Percentiles rank a stretch among this genome's conserved stretches.
These are phyloP conservation scores for Pristionchus pacificus DNA, from an alignment of 1,140 invertebrate genomes.

Conservation along the genomic window DNA sequence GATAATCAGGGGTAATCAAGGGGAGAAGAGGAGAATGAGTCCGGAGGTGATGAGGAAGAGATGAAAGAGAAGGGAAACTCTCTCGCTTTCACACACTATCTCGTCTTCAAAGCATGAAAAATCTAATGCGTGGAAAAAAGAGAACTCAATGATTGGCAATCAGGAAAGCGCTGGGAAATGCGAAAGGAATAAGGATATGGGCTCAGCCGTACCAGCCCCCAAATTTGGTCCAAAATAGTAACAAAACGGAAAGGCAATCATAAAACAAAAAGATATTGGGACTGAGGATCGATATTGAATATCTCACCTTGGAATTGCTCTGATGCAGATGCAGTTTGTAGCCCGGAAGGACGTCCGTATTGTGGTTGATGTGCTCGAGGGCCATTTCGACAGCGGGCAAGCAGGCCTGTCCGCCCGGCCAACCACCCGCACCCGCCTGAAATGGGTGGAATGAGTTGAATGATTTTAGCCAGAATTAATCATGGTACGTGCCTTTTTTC, in stretches of 20 bases:
- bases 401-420: constrained; percentile 62
- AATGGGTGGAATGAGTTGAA: not conserved
- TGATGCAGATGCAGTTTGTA: constrained; percentile 85
- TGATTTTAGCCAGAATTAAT: not conserved
- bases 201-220: no score
- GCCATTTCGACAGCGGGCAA: constrained; percentile 85
- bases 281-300: not conserved
- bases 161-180: not conserved
- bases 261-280: not conserved
- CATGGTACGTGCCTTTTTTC: not conserved
- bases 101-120: no score
- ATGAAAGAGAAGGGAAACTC: no score
- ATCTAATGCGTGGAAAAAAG: no score
- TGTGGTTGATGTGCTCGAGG: constrained; percentile 87
- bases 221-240: no score
- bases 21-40: no score
- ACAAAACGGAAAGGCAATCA: no score
- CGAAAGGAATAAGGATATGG: not conserved
- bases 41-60: no score
- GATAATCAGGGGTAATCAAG: no score
- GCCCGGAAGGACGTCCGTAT: constrained; percentile 80
- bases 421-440: constrained; percentile 75
- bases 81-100: no score
- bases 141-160: no score
- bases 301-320: constrained; percentile 89